Evolutionary conservation across 2,797 vertebrate genomes (phyloP).

Genomic region (Pipistrellus pygmaeus): DNA sequence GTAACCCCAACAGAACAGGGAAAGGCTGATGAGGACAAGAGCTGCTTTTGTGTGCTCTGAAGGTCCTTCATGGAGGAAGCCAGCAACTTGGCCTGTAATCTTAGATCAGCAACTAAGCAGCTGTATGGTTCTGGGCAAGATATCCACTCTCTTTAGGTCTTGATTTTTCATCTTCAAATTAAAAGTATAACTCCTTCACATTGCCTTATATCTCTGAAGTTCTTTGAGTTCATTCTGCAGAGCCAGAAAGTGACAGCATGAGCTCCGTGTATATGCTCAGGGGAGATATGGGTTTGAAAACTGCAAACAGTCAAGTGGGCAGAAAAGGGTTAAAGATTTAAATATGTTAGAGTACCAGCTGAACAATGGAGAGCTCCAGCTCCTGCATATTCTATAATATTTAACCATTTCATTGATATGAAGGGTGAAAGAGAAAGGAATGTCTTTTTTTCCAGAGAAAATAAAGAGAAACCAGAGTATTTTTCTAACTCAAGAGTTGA

Average conservation of each 20-base stretch:
- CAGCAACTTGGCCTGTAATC: neutral
- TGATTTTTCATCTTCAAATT: neutral
- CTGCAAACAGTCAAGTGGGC: neutral
- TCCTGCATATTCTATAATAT: neutral
- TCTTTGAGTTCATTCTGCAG: neutral
- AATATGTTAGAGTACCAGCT: neutral
- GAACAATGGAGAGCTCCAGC: neutral
- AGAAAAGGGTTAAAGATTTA: neutral
- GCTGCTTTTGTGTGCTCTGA: neutral
- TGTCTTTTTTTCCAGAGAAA: neutral
- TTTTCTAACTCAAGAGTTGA: neutral
- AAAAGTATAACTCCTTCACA: neutral
- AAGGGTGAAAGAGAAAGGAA: neutral
- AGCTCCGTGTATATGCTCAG: neutral
- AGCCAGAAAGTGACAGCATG: neutral
- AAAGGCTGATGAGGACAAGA: neutral
- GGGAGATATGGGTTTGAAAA: neutral
- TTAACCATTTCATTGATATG: neutral
- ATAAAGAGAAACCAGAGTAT: neutral
- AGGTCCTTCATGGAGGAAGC: constrained; percentile 14
- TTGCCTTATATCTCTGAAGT: neutral
- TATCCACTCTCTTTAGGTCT: neutral
- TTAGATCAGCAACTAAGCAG: neutral
- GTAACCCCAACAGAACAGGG: neutral
- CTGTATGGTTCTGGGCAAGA: neutral